A percentile compares a stretch with the other conserved stretches of the same genome.
These are phyloP conservation scores for Plutella xylostella DNA, from an alignment of 2,888 invertebrate species.

Conservation along the genomic window DNA sequence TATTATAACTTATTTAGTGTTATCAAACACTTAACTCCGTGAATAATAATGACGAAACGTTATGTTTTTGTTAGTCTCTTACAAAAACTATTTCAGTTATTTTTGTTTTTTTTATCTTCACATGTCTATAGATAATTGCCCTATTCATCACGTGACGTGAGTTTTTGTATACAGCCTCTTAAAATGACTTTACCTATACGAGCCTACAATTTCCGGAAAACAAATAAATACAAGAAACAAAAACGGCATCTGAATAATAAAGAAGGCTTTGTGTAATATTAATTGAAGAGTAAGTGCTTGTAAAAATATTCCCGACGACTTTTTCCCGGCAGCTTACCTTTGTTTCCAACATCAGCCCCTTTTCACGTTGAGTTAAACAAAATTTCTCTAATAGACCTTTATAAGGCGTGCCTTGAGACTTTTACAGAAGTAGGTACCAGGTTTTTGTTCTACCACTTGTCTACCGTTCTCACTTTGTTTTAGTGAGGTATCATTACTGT, in stretches of 20 bases:
- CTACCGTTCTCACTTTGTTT: too few relatives aligned
- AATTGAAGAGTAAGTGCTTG: slow-evolving; percentile 46
- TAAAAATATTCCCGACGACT: slow-evolving; percentile 35
- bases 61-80: neutral
- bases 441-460: too few relatives aligned
- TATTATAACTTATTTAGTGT: too few relatives aligned
- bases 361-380: slow-evolving; percentile 59
- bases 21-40: neutral
- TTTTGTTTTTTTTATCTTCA: neutral
- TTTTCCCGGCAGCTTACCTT: slow-evolving; percentile 41
- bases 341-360: slow-evolving; percentile 42
- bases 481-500: too few relatives aligned
- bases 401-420: slow-evolving; percentile 53
- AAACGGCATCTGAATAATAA: slow-evolving; percentile 1
- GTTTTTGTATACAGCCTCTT: too few relatives aligned
- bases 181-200: too few relatives aligned
- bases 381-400: slow-evolving; percentile 59
- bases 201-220: too few relatives aligned
- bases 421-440: slow-evolving; percentile 51
- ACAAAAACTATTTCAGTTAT: neutral
- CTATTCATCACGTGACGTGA: too few relatives aligned
- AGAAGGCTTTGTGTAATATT: slow-evolving; percentile 32
- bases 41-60: neutral
- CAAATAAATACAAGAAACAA: too few relatives aligned
- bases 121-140: too few relatives aligned